phyloP scores from a whole-genome alignment of 1,140 invertebrate genomes.

The Pseudomyrmex sp. region DNA sequence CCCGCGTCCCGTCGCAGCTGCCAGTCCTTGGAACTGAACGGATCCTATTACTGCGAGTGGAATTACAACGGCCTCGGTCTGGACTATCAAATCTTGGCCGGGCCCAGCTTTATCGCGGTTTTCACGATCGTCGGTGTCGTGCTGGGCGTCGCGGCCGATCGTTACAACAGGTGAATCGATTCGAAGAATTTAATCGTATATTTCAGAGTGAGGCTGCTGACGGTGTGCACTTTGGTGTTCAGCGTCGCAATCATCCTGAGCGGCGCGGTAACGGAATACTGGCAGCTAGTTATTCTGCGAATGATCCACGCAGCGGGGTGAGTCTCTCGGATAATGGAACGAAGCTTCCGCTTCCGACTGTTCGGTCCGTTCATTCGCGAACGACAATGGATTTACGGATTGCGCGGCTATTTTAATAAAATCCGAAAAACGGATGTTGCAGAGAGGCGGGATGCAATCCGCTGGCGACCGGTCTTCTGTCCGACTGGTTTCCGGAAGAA shows the following conservation, averaged over 20 bases:
- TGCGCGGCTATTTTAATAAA: not conserved
- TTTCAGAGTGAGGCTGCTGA: slow-evolving; percentile 90
- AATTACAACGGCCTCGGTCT: slow-evolving; percentile 96
- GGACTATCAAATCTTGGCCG: slow-evolving; percentile 96
- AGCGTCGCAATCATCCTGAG: slow-evolving; percentile 93
- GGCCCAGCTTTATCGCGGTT: slow-evolving; percentile 95
- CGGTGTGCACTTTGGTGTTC: slow-evolving; percentile 92
- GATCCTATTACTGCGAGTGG: slow-evolving; percentile 93
- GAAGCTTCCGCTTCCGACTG: slow-evolving; percentile 9
- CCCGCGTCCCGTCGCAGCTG: slow-evolving; percentile 85
- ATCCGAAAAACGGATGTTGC: slow-evolving; percentile 7
- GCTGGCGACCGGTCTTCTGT: slow-evolving; percentile 92
- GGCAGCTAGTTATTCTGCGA: slow-evolving; percentile 94
- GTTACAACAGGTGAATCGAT: slow-evolving; percentile 86
- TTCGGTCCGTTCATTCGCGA: not conserved
- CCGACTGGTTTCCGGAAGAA: slow-evolving; percentile 93
- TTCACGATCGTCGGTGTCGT: slow-evolving; percentile 95
- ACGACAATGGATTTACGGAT: not conserved
- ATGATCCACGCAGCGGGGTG: slow-evolving; percentile 95
- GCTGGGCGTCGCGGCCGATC: slow-evolving; percentile 94
- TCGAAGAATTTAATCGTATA: not conserved
- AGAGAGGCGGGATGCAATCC: slow-evolving; percentile 96
- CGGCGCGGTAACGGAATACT: slow-evolving; percentile 93
- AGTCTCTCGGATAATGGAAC: slow-evolving; percentile 43
- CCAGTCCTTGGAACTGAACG: slow-evolving; percentile 88